Evolutionary conservation across 30 jellyfish, hydroid and myxozoan genomes (phyloP).

Genomic region (Haliclystus octoradiatus): DNA sequence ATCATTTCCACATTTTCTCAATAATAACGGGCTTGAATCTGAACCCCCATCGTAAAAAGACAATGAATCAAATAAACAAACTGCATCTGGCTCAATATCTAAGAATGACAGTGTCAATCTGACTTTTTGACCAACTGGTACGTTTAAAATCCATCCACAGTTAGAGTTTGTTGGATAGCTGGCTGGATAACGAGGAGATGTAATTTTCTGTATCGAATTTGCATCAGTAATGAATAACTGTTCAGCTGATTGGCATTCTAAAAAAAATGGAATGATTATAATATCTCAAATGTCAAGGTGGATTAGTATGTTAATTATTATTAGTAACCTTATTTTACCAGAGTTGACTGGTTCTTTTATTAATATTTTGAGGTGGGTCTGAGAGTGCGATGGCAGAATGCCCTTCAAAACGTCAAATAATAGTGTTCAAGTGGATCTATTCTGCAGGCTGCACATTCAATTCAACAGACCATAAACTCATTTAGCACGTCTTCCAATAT

Average conservation of each 20-base stretch:
- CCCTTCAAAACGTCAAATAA: too few relatives aligned
- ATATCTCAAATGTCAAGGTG: too few relatives aligned
- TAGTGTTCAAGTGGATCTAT: too few relatives aligned
- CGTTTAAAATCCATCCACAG: constrained; percentile 49
- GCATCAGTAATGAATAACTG: constrained; percentile 15
- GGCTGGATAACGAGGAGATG: constrained; percentile 56
- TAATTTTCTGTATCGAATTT: constrained; percentile 15
- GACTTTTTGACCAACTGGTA: constrained; percentile 48
- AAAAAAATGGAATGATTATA: too few relatives aligned
- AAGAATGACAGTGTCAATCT: constrained; percentile 20
- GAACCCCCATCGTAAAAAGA: constrained; percentile 54
- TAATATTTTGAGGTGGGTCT: too few relatives aligned
- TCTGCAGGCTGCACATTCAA: too few relatives aligned
- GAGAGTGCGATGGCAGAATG: too few relatives aligned
- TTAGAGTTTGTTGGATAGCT: constrained; percentile 16
- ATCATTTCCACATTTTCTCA: constrained; percentile 32
- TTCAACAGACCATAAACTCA: too few relatives aligned
- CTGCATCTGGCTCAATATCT: constrained; percentile 39
- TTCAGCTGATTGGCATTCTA: neutral
- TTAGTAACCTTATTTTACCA: too few relatives aligned
- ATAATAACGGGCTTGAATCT: constrained; percentile 18
- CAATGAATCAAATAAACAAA: constrained; percentile 38
- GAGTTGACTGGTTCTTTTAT: too few relatives aligned
- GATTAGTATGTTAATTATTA: too few relatives aligned
- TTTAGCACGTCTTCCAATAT: too few relatives aligned